Base-by-base conservation (phyloP, 2,888 invertebrate species). In the Drosophila subsilvestris region DNA sequence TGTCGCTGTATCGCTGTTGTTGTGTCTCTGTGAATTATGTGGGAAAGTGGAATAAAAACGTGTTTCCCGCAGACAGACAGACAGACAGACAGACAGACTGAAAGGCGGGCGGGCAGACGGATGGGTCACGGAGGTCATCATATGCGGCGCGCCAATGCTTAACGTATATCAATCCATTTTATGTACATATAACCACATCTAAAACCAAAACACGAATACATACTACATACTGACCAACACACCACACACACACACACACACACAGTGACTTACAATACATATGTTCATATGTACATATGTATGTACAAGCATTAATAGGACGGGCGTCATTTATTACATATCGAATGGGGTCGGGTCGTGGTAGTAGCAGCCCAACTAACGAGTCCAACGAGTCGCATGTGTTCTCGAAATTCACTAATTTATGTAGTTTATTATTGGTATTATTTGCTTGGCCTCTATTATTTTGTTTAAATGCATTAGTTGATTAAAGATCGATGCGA, bases 91-190 rank as follows among this genome's bases (percentile, higher is more conserved):
- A 10, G n/a, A n/a, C n/a, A n/a, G 32, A 14, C 12, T 0, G 32
- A 32, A 3, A 12, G 37, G 22, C 22, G 14, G 6, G 14, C n/a
- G n/a, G 37, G 4, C 5, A 12, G 37, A n/a, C 37, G 49, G 57
- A 73, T 54, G 75, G 75, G 82, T 79, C 82, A 63, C 67, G 80
- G 73, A 78, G 86, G 86, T 82, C 86, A 85, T 82, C 80, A 76
- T 70, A 76, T 69, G 73, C 61, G 58, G 50, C 54, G 54, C 53
- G 73, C 63, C 67, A 71, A 44, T 51, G 69, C 37, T 63, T 63
- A 70, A 65, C 80, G 81, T 73, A 81, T 84, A 79, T 68, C 80
- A 77, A 79, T 81, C 79, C 75, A 84, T 85, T 81, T 76, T 84
- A 72, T 49, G 65, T 73, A 74, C 69, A 79, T 73, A 74, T 71